Conservation (phyloP, 2,888 invertebrate genomes). For the Geotrupes spiniger region DNA sequence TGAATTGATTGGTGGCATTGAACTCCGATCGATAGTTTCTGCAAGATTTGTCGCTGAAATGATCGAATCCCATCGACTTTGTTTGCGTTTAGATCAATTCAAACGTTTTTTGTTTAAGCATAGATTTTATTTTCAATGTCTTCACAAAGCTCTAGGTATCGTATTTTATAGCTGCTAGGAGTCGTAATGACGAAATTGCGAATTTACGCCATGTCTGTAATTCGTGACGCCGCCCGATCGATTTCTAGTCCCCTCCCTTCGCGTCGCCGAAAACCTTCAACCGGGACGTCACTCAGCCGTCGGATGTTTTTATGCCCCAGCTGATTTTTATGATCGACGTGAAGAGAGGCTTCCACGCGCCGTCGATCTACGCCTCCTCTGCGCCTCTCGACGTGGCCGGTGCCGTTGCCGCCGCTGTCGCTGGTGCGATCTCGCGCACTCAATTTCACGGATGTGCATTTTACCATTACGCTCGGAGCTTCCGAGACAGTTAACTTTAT, state of each 20-base stretch:
- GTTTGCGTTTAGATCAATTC: too few relatives aligned
- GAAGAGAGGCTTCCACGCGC: constrained; percentile 19
- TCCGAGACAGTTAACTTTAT: constrained; percentile 45
- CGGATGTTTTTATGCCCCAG: constrained; percentile 32
- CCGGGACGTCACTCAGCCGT: constrained; percentile 45
- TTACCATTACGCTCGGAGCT: constrained; percentile 38
- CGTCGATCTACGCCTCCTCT: constrained; percentile 15
- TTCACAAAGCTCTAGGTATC: too few relatives aligned
- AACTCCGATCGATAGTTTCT: too few relatives aligned
- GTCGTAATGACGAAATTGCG: too few relatives aligned
- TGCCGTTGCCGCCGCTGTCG: background rate
- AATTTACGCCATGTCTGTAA: background rate
- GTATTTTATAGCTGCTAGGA: too few relatives aligned
- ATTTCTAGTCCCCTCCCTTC: constrained; percentile 30
- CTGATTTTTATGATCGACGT: constrained; percentile 35
- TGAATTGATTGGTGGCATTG: too few relatives aligned
- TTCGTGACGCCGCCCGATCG: constrained; percentile 22
- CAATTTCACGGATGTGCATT: constrained; percentile 42
- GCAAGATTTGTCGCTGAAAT: too few relatives aligned
- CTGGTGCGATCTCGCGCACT: constrained; percentile 25
- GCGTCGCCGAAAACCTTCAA: constrained; percentile 32
- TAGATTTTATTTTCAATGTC: too few relatives aligned
- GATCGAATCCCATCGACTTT: too few relatives aligned
- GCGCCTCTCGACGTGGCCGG: constrained; percentile 15
- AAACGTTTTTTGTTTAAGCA: too few relatives aligned